A percentile compares a stretch with the other conserved stretches of the same genome.
Conservation (phyloP, 2,113 vertebrate genomes). For the Erythrolamprus reginae region DNA sequence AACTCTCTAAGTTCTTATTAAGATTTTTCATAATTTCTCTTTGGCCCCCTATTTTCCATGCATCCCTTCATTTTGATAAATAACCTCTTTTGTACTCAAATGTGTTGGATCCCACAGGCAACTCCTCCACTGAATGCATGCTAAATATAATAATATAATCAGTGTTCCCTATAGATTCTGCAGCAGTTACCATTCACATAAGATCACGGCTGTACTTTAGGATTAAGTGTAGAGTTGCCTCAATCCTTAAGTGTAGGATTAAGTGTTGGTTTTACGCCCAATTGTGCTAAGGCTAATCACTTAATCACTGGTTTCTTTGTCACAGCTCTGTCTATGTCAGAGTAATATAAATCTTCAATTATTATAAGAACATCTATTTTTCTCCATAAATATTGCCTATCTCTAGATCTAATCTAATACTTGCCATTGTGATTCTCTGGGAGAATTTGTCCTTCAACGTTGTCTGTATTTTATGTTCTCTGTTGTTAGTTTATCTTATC, state of each 20-base stretch:
- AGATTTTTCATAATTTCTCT: not conserved
- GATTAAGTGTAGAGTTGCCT: not conserved
- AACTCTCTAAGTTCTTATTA: no score
- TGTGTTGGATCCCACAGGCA: not conserved
- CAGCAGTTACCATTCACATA: not conserved
- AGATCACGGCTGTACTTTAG: not conserved
- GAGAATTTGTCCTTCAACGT: not conserved
- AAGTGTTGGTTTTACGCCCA: not conserved
- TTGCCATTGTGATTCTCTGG: not conserved
- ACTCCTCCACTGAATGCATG: not conserved
- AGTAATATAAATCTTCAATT: not conserved
- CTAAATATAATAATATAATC: not conserved
- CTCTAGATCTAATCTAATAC: not conserved
- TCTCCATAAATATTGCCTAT: not conserved
- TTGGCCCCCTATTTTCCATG: not conserved
- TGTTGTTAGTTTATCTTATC: not conserved
- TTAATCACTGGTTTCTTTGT: not conserved
- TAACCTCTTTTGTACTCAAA: not conserved
- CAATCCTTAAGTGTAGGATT: no score
- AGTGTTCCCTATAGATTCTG: not conserved
- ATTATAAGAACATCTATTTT: not conserved
- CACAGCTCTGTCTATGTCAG: not conserved
- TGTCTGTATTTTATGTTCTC: not conserved
- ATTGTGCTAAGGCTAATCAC: not conserved
- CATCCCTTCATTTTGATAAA: not conserved